Evolutionary conservation across 2,888 invertebrate species (phyloP).

Genomic region (Chorisops tibialis): DNA sequence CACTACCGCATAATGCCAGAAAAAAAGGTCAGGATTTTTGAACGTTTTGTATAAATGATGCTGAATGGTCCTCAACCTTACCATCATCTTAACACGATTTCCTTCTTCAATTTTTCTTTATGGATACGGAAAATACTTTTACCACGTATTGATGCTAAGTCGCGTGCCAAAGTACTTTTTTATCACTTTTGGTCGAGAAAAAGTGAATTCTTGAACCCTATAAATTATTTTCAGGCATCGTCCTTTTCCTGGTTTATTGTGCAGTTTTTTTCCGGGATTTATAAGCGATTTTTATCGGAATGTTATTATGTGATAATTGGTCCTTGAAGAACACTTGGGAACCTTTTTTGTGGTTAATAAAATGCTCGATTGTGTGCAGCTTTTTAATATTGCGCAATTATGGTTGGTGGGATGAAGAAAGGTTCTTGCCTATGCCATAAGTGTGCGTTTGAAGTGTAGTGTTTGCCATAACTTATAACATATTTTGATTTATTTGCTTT

Average conservation of each 20-base stretch:
- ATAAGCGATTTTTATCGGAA: constrained; percentile 1
- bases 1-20: background rate
- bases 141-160: constrained; percentile 20
- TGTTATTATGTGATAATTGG: constrained; percentile 12
- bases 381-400: too few relatives aligned
- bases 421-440: too few relatives aligned
- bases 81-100: constrained; percentile 11
- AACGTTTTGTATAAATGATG: constrained; percentile 14
- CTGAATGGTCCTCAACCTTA: constrained; percentile 30
- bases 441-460: too few relatives aligned
- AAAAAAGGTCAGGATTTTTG: constrained; percentile 8
- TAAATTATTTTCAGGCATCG: constrained; percentile 17
- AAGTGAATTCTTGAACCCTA: constrained; percentile 19
- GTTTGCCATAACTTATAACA: too few relatives aligned
- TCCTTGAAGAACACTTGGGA: constrained; percentile 14
- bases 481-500: too few relatives aligned
- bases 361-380: too few relatives aligned
- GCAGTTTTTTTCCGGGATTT: background rate
- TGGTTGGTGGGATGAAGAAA: too few relatives aligned
- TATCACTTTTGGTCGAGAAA: constrained; percentile 26
- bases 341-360: background rate
- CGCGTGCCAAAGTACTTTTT: constrained; percentile 32
- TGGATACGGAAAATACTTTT: constrained; percentile 4
- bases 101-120: constrained; percentile 1
- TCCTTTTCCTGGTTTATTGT: background rate